Base-by-base conservation (phyloP, 2,797 vertebrate genomes). In the Lateolabrax maculatus region DNA sequence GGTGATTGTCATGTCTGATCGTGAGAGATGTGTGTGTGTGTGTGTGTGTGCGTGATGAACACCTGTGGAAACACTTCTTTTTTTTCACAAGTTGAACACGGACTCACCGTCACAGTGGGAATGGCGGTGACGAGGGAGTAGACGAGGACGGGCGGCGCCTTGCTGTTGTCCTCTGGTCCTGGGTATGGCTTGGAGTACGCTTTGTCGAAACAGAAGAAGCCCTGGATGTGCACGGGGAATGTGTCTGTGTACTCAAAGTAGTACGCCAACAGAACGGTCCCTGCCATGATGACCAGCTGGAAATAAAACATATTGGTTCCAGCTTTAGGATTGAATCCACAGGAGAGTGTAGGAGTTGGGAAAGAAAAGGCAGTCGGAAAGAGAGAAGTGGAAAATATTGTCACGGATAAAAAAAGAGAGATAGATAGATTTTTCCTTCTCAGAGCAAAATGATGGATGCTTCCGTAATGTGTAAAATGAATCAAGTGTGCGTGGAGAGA, bases 171-270 rank as follows among this genome's bases (percentile, higher is more conserved):
- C 92, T 98, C 97, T 0, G 97, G 97, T 77, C 97, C 97, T 0
- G 96, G 97, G 84, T 96, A 96, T 21, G 97, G 97, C 90, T 97
- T 97, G 85, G 97, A 96, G 62, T 97, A 97, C 57, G 96, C 80
- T 74, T 95, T 97, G 91, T 98, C 97, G 18, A 96, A 97, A 89
- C 97, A 98, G 95, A 98, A 98, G 94, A 98, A 98, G 49, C 97
- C 97, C 86, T 97, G 97, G 72, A 95, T 79, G 91, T 98, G 97
- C 56, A 98, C 97, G 0, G 97, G 96, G 93, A 98, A 98, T 2
- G 97, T 97, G 92, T 98, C 97, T 0, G 97, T 97, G 93, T 97
- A 98, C 91, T 98, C 97, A 88, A 98, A 96, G 94, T 97, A 97
- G 93, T 98, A 98, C 2, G 97, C 97, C 70, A 98, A 92, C 84